phyloP scores from a whole-genome alignment of 2,113 vertebrate genomes.

The Halichoerus grypus region DNA sequence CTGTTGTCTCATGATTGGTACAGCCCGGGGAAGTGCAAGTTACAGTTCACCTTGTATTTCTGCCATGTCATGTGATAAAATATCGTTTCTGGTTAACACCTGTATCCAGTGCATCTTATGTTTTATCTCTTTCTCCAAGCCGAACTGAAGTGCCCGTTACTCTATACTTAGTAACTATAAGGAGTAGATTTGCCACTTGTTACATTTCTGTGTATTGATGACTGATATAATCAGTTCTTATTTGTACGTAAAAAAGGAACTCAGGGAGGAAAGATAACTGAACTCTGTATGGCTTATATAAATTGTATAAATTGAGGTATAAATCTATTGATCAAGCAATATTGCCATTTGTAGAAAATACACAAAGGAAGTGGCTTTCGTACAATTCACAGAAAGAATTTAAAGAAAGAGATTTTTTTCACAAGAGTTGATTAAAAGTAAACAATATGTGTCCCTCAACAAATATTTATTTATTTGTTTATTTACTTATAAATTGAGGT shows the following conservation, averaged over 20 bases:
- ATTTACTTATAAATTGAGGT: not conserved
- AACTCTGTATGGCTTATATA: not conserved
- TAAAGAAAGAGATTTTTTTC: not conserved
- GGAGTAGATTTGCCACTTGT: not conserved
- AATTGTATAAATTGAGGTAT: not conserved
- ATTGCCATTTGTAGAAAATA: not conserved
- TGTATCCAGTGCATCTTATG: not conserved
- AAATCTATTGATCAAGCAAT: not conserved
- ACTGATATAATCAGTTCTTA: not conserved
- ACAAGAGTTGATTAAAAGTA: not conserved
- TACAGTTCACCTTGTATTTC: not conserved
- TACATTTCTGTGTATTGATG: not conserved
- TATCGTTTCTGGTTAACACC: not conserved
- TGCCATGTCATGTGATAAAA: too few species aligned
- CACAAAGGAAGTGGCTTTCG: not conserved
- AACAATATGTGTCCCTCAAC: not conserved
- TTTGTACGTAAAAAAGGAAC: not conserved
- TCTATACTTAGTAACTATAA: not conserved
- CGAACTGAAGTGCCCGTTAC: too few species aligned
- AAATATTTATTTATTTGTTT: not conserved
- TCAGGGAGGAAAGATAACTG: not conserved
- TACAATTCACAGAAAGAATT: not conserved
- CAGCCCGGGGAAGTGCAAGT: not conserved
- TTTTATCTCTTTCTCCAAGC: not conserved
- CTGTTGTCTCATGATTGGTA: too few species aligned